These are phyloP conservation scores for Ostrea edulis DNA, from an alignment of 1,140 invertebrate genomes.

Conservation along the genomic window DNA sequence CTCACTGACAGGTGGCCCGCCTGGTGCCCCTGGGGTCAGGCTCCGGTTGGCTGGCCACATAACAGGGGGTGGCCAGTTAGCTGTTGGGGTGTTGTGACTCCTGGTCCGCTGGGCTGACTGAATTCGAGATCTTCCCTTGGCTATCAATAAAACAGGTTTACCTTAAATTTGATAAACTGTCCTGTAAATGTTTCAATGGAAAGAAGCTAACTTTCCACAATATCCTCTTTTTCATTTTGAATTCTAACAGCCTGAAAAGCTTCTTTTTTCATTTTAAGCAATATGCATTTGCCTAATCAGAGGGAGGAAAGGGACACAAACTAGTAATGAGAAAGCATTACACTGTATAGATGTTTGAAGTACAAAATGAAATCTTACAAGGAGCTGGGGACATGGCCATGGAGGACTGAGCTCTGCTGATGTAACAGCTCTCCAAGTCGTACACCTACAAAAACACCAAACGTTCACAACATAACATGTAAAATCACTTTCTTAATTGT, in stretches of 20 bases:
- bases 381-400: slow-evolving; percentile 54
- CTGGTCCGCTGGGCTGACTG: slow-evolving; percentile 59
- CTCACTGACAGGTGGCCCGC: slow-evolving; percentile 41
- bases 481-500: too few species aligned
- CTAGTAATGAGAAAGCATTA: too few species aligned
- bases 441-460: slow-evolving; percentile 61
- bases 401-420: slow-evolving; percentile 55
- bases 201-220: too few species aligned
- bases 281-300: too few species aligned
- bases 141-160: not conserved
- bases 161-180: not conserved
- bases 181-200: too few species aligned
- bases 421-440: slow-evolving; percentile 64
- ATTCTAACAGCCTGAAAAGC: too few species aligned
- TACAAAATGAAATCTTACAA: not conserved
- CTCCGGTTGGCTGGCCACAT: slow-evolving; percentile 65
- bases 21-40: slow-evolving; percentile 56
- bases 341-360: too few species aligned
- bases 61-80: slow-evolving; percentile 67
- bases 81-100: slow-evolving; percentile 57
- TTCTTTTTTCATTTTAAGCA: too few species aligned
- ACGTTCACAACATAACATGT: not conserved
- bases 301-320: too few species aligned
- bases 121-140: slow-evolving; percentile 39
- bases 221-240: too few species aligned